phyloP scores from a whole-genome alignment of 2,113 vertebrate species.

The Cyrtonyx montezumae region DNA sequence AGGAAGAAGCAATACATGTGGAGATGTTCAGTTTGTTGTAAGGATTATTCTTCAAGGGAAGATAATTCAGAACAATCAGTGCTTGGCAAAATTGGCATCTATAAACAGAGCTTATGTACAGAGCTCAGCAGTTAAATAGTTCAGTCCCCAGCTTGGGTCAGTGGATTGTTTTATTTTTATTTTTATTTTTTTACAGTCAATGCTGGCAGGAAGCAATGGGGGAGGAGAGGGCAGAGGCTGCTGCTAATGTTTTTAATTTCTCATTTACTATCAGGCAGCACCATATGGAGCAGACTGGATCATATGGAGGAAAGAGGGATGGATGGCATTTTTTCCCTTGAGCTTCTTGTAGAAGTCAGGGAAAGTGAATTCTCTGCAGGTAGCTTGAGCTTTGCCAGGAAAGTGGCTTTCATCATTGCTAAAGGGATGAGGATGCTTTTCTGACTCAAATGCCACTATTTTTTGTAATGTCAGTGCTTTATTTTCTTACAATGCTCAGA shows the following conservation, averaged over 20 bases:
- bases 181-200: neutral
- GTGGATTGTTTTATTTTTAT: neutral
- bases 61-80: neutral
- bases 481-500: slow-evolving; percentile 40
- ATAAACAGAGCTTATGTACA: neutral
- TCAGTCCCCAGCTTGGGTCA: slow-evolving; percentile 16
- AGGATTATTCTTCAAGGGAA: neutral
- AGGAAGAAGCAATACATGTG: neutral
- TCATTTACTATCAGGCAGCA: slow-evolving; percentile 65
- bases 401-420: slow-evolving; percentile 50
- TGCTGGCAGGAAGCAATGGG: neutral
- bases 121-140: slow-evolving; percentile 18
- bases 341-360: slow-evolving; percentile 40
- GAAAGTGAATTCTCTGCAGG: slow-evolving; percentile 68
- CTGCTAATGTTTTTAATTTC: slow-evolving; percentile 65
- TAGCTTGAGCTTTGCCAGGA: slow-evolving; percentile 51
- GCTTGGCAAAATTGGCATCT: neutral
- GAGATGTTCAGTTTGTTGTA: neutral
- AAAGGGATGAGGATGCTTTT: neutral
- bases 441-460: neutral
- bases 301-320: neutral
- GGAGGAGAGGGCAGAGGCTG: slow-evolving; percentile 24
- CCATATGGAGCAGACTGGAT: slow-evolving; percentile 53
- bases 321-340: slow-evolving; percentile 47
- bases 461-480: neutral